Percentiles rank a stretch among this genome's conserved stretches.
These are phyloP conservation scores for Botia kubotai DNA, from an alignment of 2,797 vertebrate genomes.

Conservation along the genomic window DNA sequence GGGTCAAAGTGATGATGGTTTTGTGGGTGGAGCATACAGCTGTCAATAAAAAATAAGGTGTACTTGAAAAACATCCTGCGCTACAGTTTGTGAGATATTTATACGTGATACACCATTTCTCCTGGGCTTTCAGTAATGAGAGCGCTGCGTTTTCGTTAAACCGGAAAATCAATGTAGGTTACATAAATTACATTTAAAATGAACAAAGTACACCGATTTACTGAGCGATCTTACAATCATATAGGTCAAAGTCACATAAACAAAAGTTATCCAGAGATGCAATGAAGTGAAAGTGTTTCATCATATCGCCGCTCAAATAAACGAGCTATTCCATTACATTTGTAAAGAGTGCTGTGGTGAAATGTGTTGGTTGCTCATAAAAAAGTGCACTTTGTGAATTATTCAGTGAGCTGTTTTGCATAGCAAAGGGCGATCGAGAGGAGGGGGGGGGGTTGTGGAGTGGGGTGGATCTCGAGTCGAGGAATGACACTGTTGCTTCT, in stretches of 20 bases:
- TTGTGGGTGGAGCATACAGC: not conserved
- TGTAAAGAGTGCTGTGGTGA: constrained; percentile 49
- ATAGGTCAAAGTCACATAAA: not conserved
- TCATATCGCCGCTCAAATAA: not conserved
- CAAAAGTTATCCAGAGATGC: constrained; percentile 4
- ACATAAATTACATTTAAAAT: constrained; percentile 29
- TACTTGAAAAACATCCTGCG: not conserved
- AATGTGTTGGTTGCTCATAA: constrained; percentile 50
- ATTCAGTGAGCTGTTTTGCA: constrained; percentile 68
- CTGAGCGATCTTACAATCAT: not conserved
- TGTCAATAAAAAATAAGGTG: not conserved
- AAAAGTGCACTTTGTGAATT: constrained; percentile 64
- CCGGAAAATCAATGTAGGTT: constrained; percentile 4
- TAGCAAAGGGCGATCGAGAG: constrained; percentile 54
- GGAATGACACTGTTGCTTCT: constrained; percentile 45
- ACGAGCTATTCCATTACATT: constrained; percentile 4
- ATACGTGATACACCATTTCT: not conserved
- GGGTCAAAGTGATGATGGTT: not conserved
- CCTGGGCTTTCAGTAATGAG: not conserved
- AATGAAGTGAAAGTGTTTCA: constrained; percentile 20
- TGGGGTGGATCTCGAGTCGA: constrained; percentile 35
- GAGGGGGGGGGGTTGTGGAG: constrained; percentile 22
- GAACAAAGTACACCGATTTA: constrained; percentile 14
- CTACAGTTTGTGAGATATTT: not conserved
- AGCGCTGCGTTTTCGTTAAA: constrained; percentile 28